phyloP scores from a whole-genome alignment of 2,113 vertebrate species.

The Trichechus manatus region DNA sequence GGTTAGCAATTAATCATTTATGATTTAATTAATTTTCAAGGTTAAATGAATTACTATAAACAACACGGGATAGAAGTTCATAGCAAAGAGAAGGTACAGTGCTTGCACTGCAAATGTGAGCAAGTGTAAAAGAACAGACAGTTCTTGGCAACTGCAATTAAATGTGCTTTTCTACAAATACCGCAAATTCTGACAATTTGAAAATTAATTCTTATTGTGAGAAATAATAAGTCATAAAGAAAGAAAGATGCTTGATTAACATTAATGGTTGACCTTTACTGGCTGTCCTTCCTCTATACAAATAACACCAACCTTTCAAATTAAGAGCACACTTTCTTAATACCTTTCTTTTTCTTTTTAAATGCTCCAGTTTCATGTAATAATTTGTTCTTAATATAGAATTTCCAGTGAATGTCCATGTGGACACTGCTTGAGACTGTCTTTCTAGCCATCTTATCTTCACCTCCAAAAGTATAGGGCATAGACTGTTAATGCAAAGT shows the following conservation, averaged over 20 bases:
- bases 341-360: neutral
- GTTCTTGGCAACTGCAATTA: slow-evolving; percentile 42
- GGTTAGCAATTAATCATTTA: slow-evolving; percentile 20
- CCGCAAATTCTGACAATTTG: slow-evolving; percentile 10
- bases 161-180: slow-evolving; percentile 3
- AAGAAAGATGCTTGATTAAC: neutral
- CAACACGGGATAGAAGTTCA: neutral
- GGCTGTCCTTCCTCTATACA: neutral
- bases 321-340: neutral
- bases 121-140: slow-evolving; percentile 21
- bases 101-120: neutral
- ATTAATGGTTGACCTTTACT: neutral
- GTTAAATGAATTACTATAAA: slow-evolving; percentile 38
- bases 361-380: neutral
- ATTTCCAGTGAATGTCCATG: neutral
- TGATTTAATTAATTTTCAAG: slow-evolving; percentile 28
- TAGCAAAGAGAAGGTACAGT: neutral
- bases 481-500: neutral
- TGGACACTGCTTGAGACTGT: neutral
- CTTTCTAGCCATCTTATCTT: neutral
- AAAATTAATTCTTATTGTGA: slow-evolving; percentile 52
- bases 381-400: neutral
- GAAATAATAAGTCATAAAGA: slow-evolving; percentile 32
- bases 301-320: neutral
- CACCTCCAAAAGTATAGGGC: neutral